Base-by-base conservation (phyloP, 1,140 invertebrate genomes). In the Cydia fagiglandana region DNA sequence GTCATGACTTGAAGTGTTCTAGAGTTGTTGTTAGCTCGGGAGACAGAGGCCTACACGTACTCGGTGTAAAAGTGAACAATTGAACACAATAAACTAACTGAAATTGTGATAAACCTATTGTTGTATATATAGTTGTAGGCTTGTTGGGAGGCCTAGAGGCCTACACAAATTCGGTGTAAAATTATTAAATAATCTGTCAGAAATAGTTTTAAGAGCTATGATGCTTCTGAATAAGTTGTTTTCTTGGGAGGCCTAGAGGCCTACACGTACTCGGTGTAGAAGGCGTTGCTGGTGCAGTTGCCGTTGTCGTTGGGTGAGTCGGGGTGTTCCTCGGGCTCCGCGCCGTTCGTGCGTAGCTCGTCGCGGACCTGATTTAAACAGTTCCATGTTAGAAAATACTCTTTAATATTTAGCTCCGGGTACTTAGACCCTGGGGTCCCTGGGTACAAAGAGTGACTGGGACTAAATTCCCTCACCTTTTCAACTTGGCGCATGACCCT, bases 401-500 rank as follows among this genome's bases (percentile, higher is more conserved):
- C 24, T 24, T 24, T 24, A 2, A 24, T 24, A 24, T n/a, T n/a
- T n/a, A 24, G 24, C 24, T 24, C 24, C 24, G 24, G 24, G 24
- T 24, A 24, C 24, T 24, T 24, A 2, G 24, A 24, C 24, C 24
- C 24, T 24, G 24, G 24, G 24, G 24, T 24, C 24, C 2, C 24
- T 24, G 24, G 24, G 24, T 24, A 24, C 30, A 34, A 34, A 34
- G 30, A 38, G 34, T 4, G 34, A 38, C 10, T 45, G 13, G 10
- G 41, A 10, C 12, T 0, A 45, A 45, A 47, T 73, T 73, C 12
- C 15, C 45, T 75, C 79, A 96, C 96, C 95, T 96, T 94, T 92
- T 97, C 96, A 20, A 96, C 96, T 86, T 95, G 94, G 79, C 95
- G 94, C 94, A 97, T 96, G 30, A 96, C 96, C 70, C 96, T 93